A percentile compares a stretch with the other conserved stretches of the same genome.
phyloP scores from a whole-genome alignment of 2,888 invertebrate species.

The Nysson spinosus region DNA sequence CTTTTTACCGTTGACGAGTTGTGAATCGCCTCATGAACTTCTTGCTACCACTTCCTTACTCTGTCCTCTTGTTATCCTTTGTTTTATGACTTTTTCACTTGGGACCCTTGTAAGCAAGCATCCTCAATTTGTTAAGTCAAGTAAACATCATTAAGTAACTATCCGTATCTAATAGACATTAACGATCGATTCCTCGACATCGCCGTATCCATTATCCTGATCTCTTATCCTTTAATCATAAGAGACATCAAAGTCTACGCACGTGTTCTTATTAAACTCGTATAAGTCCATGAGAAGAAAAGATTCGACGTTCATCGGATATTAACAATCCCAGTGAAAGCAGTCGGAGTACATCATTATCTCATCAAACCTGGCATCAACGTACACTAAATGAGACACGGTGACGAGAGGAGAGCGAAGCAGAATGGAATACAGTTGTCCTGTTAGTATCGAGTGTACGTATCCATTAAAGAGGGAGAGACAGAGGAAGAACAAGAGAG shows the following conservation, averaged over 20 bases:
- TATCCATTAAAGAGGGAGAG: no score
- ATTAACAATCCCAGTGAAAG: neutral
- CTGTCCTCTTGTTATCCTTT: neutral
- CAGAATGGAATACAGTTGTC: neutral
- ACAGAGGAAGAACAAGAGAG: no score
- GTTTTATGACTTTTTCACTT: neutral
- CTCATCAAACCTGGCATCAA: slow-evolving; percentile 2
- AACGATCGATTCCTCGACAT: no score
- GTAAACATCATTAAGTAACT: neutral
- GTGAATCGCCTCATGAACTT: slow-evolving; percentile 46
- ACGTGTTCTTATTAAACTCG: no score
- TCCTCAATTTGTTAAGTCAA: neutral
- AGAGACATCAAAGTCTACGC: no score
- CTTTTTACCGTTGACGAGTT: slow-evolving; percentile 21
- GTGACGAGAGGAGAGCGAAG: neutral
- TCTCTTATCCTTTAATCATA: no score
- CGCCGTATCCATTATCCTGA: no score
- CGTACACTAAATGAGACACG: no score
- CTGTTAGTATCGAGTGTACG: no score
- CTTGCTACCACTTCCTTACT: neutral
- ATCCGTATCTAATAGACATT: no score
- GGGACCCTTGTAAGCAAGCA: neutral
- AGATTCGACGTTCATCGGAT: neutral
- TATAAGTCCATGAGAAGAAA: no score
- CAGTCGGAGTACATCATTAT: slow-evolving; percentile 24